phyloP scores from a whole-genome alignment of 2,797 vertebrate species.

The Sebastes cheni region DNA sequence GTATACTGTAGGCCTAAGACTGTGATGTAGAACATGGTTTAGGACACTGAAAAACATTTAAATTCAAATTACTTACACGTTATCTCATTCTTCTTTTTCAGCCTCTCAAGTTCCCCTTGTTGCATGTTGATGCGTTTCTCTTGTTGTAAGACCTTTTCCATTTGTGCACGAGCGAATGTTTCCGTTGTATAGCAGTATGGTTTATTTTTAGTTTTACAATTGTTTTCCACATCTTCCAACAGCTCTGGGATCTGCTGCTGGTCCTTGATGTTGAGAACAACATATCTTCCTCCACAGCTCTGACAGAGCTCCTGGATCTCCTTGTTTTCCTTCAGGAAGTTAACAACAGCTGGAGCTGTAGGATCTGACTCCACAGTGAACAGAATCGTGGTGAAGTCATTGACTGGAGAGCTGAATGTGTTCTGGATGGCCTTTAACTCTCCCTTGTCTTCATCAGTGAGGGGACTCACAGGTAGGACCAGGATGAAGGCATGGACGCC shows the following conservation, averaged over 20 bases:
- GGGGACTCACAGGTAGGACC: slow-evolving; percentile 26
- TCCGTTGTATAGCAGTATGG: no score
- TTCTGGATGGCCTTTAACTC: slow-evolving; percentile 48
- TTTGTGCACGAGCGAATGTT: no score
- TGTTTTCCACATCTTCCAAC: not conserved
- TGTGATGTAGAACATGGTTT: no score
- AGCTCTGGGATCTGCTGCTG: slow-evolving; percentile 4
- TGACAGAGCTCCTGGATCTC: slow-evolving; percentile 14
- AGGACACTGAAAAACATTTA: no score
- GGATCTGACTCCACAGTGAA: slow-evolving; percentile 46
- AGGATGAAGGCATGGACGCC: slow-evolving; percentile 73
- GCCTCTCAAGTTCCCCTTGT: no score
- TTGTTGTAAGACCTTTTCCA: no score
- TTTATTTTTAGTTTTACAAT: no score
- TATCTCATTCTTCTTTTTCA: no score
- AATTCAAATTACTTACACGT: no score
- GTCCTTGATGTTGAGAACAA: slow-evolving; percentile 16
- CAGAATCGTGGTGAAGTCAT: slow-evolving; percentile 39
- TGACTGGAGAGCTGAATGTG: slow-evolving; percentile 36
- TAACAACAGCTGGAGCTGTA: not conserved
- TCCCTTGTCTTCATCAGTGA: slow-evolving; percentile 54
- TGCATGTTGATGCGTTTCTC: no score
- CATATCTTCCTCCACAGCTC: slow-evolving; percentile 4
- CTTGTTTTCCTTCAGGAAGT: not conserved
- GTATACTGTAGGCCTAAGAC: no score